These are phyloP conservation scores for Dolichoris vasculosae DNA, from an alignment of 1,140 invertebrate species.

Conservation along the genomic window DNA sequence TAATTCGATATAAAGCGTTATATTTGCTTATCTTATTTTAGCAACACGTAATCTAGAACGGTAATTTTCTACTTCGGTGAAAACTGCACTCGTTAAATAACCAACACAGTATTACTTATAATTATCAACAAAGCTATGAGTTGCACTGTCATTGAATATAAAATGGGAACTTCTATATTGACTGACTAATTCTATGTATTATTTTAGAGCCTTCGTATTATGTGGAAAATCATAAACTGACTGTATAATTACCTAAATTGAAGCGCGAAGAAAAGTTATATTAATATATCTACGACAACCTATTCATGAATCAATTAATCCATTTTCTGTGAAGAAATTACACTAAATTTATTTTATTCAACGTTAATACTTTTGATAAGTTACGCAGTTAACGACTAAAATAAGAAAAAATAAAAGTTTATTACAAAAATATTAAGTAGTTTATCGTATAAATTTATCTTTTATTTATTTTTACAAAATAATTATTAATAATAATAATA, in stretches of 20 bases:
- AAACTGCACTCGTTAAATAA: not conserved
- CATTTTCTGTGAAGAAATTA: not conserved
- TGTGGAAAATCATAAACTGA: conserved; percentile 1
- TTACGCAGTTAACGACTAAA: not conserved
- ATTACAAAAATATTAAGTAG: not conserved
- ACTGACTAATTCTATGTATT: not conserved
- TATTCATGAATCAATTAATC: conserved; percentile 11
- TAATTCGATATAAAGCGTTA: not conserved
- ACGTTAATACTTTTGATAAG: not conserved
- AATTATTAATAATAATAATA: too few relatives aligned
- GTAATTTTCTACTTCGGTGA: not conserved
- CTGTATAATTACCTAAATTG: conserved; percentile 18
- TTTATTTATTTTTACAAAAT: too few relatives aligned
- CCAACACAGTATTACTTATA: not conserved
- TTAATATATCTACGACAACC: not conserved
- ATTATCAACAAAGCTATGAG: conserved; percentile 11
- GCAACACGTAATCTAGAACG: not conserved
- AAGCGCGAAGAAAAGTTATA: not conserved
- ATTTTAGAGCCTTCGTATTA: not conserved
- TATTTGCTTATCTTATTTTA: not conserved
- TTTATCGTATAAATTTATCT: not conserved
- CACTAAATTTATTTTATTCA: not conserved
- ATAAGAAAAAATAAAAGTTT: not conserved
- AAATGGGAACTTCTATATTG: not conserved
- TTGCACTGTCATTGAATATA: not conserved